phyloP scores from a whole-genome alignment of 2,888 invertebrate genomes.

The Epirrhoe alternata region DNA sequence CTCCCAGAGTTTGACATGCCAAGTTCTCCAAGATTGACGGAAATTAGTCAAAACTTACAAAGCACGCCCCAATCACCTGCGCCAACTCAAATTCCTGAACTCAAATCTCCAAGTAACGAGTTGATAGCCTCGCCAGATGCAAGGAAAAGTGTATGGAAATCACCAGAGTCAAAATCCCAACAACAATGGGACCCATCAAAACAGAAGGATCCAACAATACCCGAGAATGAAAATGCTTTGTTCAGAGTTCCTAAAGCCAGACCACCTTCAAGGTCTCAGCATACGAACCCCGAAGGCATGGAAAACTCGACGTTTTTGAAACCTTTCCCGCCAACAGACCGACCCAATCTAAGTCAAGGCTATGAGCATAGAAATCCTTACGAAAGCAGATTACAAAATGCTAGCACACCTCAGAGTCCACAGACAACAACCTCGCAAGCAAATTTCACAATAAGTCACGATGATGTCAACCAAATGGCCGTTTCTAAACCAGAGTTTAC shows the following conservation, averaged over 20 bases:
- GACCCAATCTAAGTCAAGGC: conserved; percentile 70
- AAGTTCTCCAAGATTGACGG: conserved; percentile 74
- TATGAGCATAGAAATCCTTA: conserved; percentile 79
- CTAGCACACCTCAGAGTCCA: conserved; percentile 58
- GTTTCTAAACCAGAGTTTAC: conserved; percentile 72
- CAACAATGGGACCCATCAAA: conserved; percentile 71
- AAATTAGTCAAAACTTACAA: conserved; percentile 76
- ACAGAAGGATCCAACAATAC: conserved; percentile 66
- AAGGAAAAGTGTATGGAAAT: conserved; percentile 78
- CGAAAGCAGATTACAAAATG: conserved; percentile 63
- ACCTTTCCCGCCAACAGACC: conserved; percentile 86
- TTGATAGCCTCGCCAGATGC: conserved; percentile 60
- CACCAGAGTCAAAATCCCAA: conserved; percentile 71
- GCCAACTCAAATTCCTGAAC: conserved; percentile 68
- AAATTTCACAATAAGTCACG: conserved; percentile 77
- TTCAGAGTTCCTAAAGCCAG: conserved; percentile 88
- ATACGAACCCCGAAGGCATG: conserved; percentile 76
- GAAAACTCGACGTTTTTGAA: conserved; percentile 86
- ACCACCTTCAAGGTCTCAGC: conserved; percentile 86
- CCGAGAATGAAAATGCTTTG: conserved; percentile 81
- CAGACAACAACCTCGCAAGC: conserved; percentile 65
- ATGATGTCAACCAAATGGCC: conserved; percentile 65
- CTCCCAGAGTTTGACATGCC: conserved; percentile 79
- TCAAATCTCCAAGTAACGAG: conserved; percentile 74
- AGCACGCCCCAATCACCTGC: conserved; percentile 74